Evolutionary conservation across 2,797 vertebrate species (phyloP).

Genomic region (Triplophysa yarkandensis): DNA sequence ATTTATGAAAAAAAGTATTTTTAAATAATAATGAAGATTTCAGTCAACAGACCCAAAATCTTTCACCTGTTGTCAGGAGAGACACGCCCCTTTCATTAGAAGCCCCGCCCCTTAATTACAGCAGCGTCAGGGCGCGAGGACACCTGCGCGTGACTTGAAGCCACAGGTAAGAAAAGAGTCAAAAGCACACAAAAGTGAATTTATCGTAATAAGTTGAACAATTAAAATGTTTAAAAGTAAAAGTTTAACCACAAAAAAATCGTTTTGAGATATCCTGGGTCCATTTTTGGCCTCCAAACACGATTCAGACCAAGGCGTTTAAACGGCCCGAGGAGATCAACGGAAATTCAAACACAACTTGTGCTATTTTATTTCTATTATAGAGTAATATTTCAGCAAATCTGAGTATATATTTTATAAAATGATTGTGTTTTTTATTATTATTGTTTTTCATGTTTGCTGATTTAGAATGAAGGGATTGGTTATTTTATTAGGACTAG

Average conservation of each 20-base stretch:
- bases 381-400: too few relatives aligned
- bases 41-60: too few relatives aligned
- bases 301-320: neutral
- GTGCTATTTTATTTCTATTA: neutral
- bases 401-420: too few relatives aligned
- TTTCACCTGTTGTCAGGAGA: too few relatives aligned
- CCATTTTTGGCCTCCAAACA: neutral
- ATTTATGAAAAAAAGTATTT: too few relatives aligned
- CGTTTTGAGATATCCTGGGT: neutral
- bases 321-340: neutral
- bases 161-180: neutral
- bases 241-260: neutral
- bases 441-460: too few relatives aligned
- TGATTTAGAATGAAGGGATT: too few relatives aligned
- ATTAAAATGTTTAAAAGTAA: neutral
- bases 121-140: too few relatives aligned
- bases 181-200: neutral
- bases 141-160: neutral
- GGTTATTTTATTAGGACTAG: too few relatives aligned
- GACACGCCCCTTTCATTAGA: neutral
- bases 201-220: neutral
- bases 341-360: neutral
- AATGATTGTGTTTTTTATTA: too few relatives aligned
- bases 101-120: neutral
- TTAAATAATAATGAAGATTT: too few relatives aligned